Base-by-base conservation (phyloP, 1,140 invertebrate genomes). In the Nasonia vitripennis region DNA sequence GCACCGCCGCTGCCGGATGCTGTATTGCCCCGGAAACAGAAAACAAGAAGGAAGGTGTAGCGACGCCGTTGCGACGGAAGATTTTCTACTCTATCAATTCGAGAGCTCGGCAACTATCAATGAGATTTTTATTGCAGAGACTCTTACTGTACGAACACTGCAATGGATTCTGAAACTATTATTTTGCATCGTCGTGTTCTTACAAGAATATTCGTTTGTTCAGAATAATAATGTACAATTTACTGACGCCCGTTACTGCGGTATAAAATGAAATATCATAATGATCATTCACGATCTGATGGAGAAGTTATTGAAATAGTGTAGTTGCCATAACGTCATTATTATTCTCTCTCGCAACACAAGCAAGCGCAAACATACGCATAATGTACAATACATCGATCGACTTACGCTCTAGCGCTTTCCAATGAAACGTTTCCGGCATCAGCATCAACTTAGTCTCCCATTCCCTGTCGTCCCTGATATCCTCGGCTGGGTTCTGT, bases 321-420 rank as follows among this genome's bases (percentile, higher is more conserved):
- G 0, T 5, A 62, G 55, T 1, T 17, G 20, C 5, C 7, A 17
- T n/a, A 17, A 62, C 55, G 6, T 0, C 7, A 20, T 62, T 62
- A 51, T 51, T 51, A 14, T 51, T 17, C 48, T 14, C 12, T 14
- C 20, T 4, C 20, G 55, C 20, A 62, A n/a, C 6, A 2, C 6
- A 20, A 37, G 6, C 20, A 20, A 62, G n/a, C 17, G 20, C 55
- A 20, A 62, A 62, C 55, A 62, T 20, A 62, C 55, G 12, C 48
- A 51, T 4, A 11, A 9, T 74, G 20, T 31, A 37, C 2, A 62
- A 17, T 41, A 14, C n/a, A 55, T 27, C 74, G 67, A 68, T 34
- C 73, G 41, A 77, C 73, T 77, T 55, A 77, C 71, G 12, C 81
- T 75, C 51, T 34, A 67, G 41, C 55, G 23, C 31, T 67, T 62